Evolutionary conservation across 2,113 vertebrate species (phyloP).

Genomic region (Vombatus ursinus): DNA sequence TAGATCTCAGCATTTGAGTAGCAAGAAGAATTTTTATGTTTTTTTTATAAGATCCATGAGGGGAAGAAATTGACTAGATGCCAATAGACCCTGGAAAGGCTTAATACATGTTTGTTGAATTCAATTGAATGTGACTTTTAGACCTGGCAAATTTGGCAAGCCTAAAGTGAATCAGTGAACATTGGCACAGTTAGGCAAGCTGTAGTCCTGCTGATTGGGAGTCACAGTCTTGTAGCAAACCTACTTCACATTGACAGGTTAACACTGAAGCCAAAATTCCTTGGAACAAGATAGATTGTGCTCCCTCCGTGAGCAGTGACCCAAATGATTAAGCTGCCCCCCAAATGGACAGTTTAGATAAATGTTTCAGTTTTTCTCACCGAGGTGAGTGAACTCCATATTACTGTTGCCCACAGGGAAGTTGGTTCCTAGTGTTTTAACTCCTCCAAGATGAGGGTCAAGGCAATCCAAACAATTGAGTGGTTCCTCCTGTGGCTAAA

Average conservation of each 20-base stretch:
- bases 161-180: neutral
- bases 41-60: neutral
- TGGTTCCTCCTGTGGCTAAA: neutral
- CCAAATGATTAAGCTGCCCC: neutral
- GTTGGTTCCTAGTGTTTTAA: neutral
- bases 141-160: neutral
- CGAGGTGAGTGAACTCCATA: neutral
- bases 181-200: neutral
- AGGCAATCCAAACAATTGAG: neutral
- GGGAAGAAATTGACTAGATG: neutral
- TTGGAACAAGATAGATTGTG: conserved; percentile 1
- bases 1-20: neutral
- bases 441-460: neutral
- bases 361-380: neutral
- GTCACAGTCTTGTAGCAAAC: neutral
- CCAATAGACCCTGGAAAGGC: neutral
- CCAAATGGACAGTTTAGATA: conserved; percentile 2
- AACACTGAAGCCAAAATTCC: neutral
- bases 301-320: neutral
- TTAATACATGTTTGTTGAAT: neutral
- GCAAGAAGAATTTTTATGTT: neutral
- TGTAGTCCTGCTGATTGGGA: neutral
- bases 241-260: neutral
- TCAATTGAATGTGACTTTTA: neutral
- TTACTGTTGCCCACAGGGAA: neutral